Evolutionary conservation across 2,888 invertebrate species (phyloP), one percentile per base, ranked within the genome.

Genomic region (Scaeva pyrastri): DNA sequence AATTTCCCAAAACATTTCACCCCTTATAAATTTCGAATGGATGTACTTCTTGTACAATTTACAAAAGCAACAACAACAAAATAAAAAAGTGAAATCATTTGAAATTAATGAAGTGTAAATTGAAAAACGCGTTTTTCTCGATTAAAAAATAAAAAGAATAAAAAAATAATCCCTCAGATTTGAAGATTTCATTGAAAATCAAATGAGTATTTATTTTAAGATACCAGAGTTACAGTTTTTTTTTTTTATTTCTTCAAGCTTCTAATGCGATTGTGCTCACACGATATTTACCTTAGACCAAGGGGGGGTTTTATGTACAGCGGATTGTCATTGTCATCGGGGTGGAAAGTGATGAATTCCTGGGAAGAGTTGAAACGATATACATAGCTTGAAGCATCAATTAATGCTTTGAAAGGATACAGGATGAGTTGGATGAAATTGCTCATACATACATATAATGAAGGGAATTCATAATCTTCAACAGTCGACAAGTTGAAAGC

Each of bases 131-230:
- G n/a, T 26, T 7, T 55, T 19, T n/a, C 11, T 12, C 5, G 3
- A 11, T 11, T 0, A 7, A 52, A 23, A 55, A 55, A 23, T 14
- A 52, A 8, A 14, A n/a, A 6, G n/a, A 7, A 52, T 10, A 4
- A 31, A 26, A 14, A 23, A 16, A 31, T 31, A 16, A 31, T 31
- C 10, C 8, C n/a, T n/a, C 55, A 31, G 31, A 56, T 56, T 31
- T 31, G 8, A 31, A 56, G 16, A 56, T 55, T n/a, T 10, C n/a
- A 56, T 31, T 56, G 55, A 31, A 56, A 31, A 56, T n/a, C 10
- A 56, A 56, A 56, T n/a, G 52, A 76, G 71, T 60, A 31, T 52
- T 70, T 79, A 83, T 78, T 83, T 83, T 70, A 71, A 74, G 78
- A 23, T 10, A 7, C 7, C 10, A 56, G 26, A 56, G 31, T 55